Evolutionary conservation across 2,113 vertebrate species (phyloP).

Genomic region (Cettia cetti): DNA sequence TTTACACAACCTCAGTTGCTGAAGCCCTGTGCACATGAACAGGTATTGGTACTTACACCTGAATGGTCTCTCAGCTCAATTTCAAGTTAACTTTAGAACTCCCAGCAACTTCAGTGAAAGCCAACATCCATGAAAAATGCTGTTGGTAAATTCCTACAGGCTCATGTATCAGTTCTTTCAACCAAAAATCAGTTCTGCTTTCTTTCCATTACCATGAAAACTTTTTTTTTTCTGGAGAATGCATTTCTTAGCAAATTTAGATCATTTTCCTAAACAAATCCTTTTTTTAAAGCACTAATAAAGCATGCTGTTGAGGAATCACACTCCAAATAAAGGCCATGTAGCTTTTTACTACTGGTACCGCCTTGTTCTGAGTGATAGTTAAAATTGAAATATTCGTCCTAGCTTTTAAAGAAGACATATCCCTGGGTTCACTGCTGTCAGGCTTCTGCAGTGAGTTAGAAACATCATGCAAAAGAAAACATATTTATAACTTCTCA

Average conservation of each 20-base stretch:
- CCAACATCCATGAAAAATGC: not conserved
- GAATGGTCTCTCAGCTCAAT: not conserved
- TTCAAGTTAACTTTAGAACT: not conserved
- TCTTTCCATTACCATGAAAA: not conserved
- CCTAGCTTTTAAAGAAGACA: not conserved
- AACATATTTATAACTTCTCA: not conserved
- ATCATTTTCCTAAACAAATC: not conserved
- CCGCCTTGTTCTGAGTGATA: not conserved
- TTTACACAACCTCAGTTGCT: not conserved
- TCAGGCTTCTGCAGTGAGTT: not conserved
- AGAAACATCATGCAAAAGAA: not conserved
- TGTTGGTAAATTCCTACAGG: not conserved
- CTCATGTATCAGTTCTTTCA: not conserved
- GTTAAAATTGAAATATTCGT: not conserved
- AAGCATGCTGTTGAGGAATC: not conserved
- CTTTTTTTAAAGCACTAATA: not conserved
- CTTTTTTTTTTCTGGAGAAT: not conserved
- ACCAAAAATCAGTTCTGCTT: not conserved
- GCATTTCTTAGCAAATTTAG: not conserved
- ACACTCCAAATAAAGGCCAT: not conserved
- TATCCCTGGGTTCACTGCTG: not conserved
- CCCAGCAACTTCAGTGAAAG: not conserved
- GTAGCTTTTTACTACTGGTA: not conserved
- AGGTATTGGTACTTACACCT: not conserved
- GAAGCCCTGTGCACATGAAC: not conserved